Conservation (phyloP, 2,888 invertebrate genomes). For the Drosophila rubida region DNA sequence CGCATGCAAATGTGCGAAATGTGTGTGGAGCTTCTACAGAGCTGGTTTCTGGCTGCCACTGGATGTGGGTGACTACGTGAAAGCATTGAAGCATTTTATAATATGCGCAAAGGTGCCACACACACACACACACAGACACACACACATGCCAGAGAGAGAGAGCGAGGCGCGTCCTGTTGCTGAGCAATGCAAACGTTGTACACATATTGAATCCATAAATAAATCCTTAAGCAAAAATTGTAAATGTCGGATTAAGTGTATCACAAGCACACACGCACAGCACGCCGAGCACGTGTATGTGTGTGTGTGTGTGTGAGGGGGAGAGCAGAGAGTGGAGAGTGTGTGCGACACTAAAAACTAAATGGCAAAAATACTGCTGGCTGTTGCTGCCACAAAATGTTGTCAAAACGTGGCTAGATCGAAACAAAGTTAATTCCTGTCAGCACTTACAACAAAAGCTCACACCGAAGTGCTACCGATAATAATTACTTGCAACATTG, state of each 20-base stretch:
- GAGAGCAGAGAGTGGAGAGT: neutral
- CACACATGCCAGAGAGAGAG: neutral
- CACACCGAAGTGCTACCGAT: constrained; percentile 51
- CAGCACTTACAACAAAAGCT: constrained; percentile 48
- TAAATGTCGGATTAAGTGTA: constrained; percentile 80
- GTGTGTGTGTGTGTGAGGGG: constrained; percentile 7
- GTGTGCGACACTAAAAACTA: constrained; percentile 64
- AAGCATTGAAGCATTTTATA: constrained; percentile 62
- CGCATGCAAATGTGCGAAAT: constrained; percentile 51
- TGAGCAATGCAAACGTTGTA: constrained; percentile 57
- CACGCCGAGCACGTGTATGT: neutral
- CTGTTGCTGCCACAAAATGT: constrained; percentile 35
- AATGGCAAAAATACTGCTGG: constrained; percentile 56
- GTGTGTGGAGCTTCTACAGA: neutral
- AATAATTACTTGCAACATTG: constrained; percentile 80
- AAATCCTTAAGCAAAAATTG: constrained; percentile 81
- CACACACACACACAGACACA: constrained; percentile 2
- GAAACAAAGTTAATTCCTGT: constrained; percentile 77
- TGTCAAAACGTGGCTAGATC: constrained; percentile 72
- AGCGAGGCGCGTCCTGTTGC: constrained; percentile 7
- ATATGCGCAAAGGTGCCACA: constrained; percentile 54
- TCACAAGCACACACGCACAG: constrained; percentile 48
- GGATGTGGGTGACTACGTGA: constrained; percentile 8
- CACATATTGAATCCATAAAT: constrained; percentile 80
- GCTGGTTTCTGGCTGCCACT: neutral